phyloP scores from a whole-genome alignment of 2,113 vertebrate genomes.

The Salvelinus namaycush region DNA sequence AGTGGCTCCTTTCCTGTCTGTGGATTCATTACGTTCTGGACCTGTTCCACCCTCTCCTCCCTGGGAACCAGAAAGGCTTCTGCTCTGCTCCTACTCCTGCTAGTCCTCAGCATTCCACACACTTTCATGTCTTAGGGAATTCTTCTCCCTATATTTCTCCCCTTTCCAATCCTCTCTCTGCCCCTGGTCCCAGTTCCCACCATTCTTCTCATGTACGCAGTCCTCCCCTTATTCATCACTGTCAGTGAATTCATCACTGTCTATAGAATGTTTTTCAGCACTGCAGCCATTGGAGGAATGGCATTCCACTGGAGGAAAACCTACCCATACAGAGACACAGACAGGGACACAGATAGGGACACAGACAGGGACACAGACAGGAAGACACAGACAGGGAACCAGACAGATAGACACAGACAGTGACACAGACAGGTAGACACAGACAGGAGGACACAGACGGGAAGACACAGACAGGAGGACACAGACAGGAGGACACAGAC shows the following conservation, averaged over 20 bases:
- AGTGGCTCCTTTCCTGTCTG: neutral
- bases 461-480: neutral
- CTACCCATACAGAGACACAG: constrained; percentile 6
- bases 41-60: constrained; percentile 45
- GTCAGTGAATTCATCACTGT: constrained; percentile 19
- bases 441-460: too few relatives aligned
- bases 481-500: neutral
- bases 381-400: constrained; percentile 57
- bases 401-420: neutral
- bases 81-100: constrained; percentile 39
- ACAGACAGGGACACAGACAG: constrained; percentile 14
- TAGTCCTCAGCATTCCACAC: constrained; percentile 60
- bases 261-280: constrained; percentile 44
- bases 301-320: constrained; percentile 28
- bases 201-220: constrained; percentile 22
- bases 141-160: neutral
- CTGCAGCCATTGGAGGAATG: constrained; percentile 5
- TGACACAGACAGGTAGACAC: constrained; percentile 28
- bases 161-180: neutral
- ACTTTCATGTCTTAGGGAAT: constrained; percentile 48
- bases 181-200: constrained; percentile 29
- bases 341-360: constrained; percentile 17
- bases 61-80: constrained; percentile 45
- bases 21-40: constrained; percentile 58
- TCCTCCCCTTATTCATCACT: constrained; percentile 41